phyloP scores from a whole-genome alignment of 2,888 invertebrate species.

The Lasioglossum leucozonium region DNA sequence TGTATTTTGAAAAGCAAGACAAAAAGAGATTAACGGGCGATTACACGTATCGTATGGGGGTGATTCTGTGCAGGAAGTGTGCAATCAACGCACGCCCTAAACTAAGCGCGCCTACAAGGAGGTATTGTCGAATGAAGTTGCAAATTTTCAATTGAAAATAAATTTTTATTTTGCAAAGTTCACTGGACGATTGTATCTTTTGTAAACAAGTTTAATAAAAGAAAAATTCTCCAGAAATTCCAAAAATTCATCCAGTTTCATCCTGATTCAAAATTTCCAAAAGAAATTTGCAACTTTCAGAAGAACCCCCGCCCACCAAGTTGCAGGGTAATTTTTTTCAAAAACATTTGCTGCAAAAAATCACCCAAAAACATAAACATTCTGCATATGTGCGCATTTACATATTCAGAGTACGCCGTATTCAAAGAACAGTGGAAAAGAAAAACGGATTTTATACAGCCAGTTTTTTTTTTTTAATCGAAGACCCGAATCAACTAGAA shows the following conservation, averaged over 20 bases:
- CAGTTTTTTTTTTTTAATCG: background rate
- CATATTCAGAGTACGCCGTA: constrained; percentile 11
- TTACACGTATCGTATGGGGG: constrained; percentile 27
- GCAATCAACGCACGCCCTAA: background rate
- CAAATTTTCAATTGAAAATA: constrained; percentile 12
- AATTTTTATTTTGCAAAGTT: constrained; percentile 8
- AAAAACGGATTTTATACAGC: background rate
- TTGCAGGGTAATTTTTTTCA: constrained; percentile 5
- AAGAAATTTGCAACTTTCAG: constrained; percentile 8
- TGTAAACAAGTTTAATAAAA: constrained; percentile 15
- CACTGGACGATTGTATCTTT: constrained; percentile 12
- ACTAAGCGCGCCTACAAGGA: background rate
- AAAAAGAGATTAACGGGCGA: constrained; percentile 54
- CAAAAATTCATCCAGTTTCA: background rate
- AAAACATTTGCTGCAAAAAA: background rate
- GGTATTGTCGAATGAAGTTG: constrained; percentile 2
- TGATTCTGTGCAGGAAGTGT: constrained; percentile 11
- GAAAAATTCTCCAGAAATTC: background rate
- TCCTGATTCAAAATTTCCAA: background rate
- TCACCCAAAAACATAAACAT: background rate
- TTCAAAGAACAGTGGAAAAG: constrained; percentile 10
- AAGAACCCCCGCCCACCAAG: background rate
- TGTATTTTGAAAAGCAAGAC: constrained; percentile 14
- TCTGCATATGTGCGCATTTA: background rate
- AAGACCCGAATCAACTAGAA: background rate